Conservation (phyloP, 2,888 invertebrate species). For the Psylliodes chrysocephalus region DNA sequence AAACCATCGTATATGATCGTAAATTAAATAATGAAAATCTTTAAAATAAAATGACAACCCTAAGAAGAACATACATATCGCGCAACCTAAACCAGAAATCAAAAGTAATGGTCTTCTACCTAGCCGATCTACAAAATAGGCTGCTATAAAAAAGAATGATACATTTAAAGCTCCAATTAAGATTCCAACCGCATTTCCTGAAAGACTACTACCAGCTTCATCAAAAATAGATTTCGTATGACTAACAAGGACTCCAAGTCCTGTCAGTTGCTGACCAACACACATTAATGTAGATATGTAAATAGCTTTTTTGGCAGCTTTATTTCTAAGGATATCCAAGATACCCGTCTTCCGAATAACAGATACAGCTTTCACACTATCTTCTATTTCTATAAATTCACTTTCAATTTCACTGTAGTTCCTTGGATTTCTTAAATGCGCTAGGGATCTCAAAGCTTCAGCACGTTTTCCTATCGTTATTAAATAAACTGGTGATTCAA, state of each 20-base stretch:
- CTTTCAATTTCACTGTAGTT: not conserved
- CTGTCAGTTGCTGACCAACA: conserved; percentile 83
- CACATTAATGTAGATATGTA: conserved; percentile 78
- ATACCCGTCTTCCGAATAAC: not conserved
- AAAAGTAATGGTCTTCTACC: conserved; percentile 77
- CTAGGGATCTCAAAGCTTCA: not conserved
- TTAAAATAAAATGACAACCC: conserved; percentile 73
- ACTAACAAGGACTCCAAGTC: conserved; percentile 81
- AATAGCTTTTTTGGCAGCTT: conserved; percentile 65
- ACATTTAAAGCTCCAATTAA: conserved; percentile 82
- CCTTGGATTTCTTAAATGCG: not conserved
- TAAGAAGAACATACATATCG: conserved; percentile 69
- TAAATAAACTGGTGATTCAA: conserved; percentile 10
- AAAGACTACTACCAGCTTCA: conserved; percentile 74
- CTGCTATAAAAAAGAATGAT: conserved; percentile 73
- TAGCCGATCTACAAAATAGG: conserved; percentile 77
- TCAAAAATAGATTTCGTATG: conserved; percentile 77
- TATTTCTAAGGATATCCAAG: conserved; percentile 13
- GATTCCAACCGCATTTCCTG: conserved; percentile 74
- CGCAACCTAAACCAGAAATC: conserved; percentile 72
- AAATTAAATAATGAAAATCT: conserved; percentile 47
- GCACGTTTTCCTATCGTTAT: not conserved
- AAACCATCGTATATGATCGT: conserved; percentile 70
- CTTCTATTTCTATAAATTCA: not conserved
- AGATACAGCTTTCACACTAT: not conserved